A percentile compares a stretch with the other conserved stretches of the same genome.
Evolutionary conservation across 2,113 vertebrate genomes (phyloP).

Genomic region (Laticauda colubrina): DNA sequence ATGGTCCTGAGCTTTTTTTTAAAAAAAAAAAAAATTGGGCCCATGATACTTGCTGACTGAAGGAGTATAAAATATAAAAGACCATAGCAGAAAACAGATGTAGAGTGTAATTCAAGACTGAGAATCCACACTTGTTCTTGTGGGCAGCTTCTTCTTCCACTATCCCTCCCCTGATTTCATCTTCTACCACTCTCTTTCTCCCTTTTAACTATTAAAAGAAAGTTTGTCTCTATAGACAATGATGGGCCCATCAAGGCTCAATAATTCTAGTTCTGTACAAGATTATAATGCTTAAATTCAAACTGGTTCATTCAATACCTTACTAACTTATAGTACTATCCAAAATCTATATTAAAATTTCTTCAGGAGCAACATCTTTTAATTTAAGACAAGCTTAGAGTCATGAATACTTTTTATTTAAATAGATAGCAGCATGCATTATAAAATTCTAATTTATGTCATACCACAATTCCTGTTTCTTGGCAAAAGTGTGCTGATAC

Average conservation of each 20-base stretch:
- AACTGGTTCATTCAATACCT: neutral
- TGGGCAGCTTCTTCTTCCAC: neutral
- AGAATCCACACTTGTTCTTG: neutral
- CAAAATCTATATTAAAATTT: neutral
- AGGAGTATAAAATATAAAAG: neutral
- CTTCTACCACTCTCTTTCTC: neutral
- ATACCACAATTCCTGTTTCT: neutral
- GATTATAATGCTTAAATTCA: neutral
- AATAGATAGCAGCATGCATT: neutral
- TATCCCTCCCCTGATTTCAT: neutral
- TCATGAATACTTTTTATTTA: neutral
- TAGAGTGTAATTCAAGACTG: neutral
- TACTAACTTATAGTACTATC: neutral
- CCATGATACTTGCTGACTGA: neutral
- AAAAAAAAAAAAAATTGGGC: too few species aligned
- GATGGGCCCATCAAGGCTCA: neutral
- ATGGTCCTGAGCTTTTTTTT: too few species aligned
- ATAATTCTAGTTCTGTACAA: neutral
- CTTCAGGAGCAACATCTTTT: neutral
- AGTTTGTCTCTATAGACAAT: neutral
- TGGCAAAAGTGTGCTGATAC: neutral
- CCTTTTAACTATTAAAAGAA: neutral
- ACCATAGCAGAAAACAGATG: neutral
- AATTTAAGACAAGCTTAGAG: neutral
- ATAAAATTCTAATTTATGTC: neutral